Evolutionary conservation across 2,113 vertebrate species (phyloP), one percentile per base, ranked within the genome.

Genomic region (Pteruthius melanotis): DNA sequence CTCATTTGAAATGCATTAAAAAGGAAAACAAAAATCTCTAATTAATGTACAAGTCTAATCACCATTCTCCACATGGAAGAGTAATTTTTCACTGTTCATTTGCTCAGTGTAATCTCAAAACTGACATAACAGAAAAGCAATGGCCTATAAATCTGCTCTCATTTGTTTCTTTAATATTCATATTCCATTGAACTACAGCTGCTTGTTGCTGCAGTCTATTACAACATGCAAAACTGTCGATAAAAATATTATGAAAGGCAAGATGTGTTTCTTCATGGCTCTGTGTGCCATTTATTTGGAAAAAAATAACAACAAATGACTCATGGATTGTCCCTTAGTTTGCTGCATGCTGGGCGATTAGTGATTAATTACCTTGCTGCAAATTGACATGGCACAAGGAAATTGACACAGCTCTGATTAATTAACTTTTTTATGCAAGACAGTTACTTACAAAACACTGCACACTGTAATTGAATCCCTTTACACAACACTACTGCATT

Each of bases 41-140:
- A 99, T 99, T 98, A 99, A 99, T 98, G 97, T 98, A 98, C 98
- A 98, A 98, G 98, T 97, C 98, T 98, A 99, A 99, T 99, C 98
- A 98, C 98, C 97, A 97, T 98, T 97, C 98, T 97, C 97, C 98
- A 98, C 98, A 98, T 98, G 98, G 98, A 98, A 98, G 98, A 98
- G 97, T 98, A 98, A 98, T 98, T 98, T 98, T 98, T 98, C 98
- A 98, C 98, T 98, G 98, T 98, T 98, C 98, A 98, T 98, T 98
- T 98, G 97, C 97, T 97, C 93, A 94, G 97, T 98, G 97, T 98
- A 98, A 98, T 98, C 98, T 98, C 98, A 97, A 95, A 97, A 98
- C 98, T 98, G 98, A 98, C 98, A 98, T 98, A 97, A 98, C 98
- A 98, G 98, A 97, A 98, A 98, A 60, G 97, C 97, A 97, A 97